Percentiles rank a stretch among this genome's conserved stretches.
Evolutionary conservation across 2,113 vertebrate genomes (phyloP).

Genomic region (Xiphorhynchus elegans): DNA sequence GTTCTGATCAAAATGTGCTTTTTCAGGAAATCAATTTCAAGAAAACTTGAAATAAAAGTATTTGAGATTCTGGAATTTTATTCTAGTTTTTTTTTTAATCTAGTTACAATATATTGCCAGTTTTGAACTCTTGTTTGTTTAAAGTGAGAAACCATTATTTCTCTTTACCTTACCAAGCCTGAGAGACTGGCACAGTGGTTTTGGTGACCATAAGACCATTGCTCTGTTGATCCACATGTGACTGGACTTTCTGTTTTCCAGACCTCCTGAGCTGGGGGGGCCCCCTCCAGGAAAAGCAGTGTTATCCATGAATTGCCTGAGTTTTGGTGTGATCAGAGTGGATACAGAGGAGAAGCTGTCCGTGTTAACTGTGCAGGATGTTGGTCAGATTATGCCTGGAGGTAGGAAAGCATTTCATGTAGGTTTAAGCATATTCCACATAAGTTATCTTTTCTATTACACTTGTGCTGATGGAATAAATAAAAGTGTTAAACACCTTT

Average conservation of each 20-base stretch:
- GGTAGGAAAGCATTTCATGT: slow-evolving; percentile 72
- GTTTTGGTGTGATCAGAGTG: slow-evolving; percentile 90
- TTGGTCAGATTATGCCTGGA: slow-evolving; percentile 95
- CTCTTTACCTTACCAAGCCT: neutral
- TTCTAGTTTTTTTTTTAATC: neutral
- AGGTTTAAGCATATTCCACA: neutral
- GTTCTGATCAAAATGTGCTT: neutral
- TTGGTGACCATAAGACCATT: neutral
- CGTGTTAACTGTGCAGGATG: slow-evolving; percentile 93
- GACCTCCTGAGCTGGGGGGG: slow-evolving; percentile 89
- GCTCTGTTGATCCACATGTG: neutral
- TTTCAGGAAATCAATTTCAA: neutral
- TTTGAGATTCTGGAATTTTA: neutral
- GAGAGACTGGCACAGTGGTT: neutral
- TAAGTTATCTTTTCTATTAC: neutral
- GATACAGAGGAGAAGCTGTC: slow-evolving; percentile 95
- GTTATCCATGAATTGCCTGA: slow-evolving; percentile 92
- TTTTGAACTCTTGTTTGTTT: neutral
- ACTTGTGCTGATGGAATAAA: neutral
- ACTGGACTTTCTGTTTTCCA: slow-evolving; percentile 60
- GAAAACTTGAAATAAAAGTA: neutral
- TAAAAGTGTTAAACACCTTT: neutral
- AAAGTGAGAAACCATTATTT: neutral
- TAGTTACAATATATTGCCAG: neutral
- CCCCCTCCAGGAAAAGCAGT: slow-evolving; percentile 92